Evolutionary conservation across 2,113 vertebrate genomes (phyloP), one percentile per base, ranked within the genome.

Genomic region (Poicephalus meyeri): DNA sequence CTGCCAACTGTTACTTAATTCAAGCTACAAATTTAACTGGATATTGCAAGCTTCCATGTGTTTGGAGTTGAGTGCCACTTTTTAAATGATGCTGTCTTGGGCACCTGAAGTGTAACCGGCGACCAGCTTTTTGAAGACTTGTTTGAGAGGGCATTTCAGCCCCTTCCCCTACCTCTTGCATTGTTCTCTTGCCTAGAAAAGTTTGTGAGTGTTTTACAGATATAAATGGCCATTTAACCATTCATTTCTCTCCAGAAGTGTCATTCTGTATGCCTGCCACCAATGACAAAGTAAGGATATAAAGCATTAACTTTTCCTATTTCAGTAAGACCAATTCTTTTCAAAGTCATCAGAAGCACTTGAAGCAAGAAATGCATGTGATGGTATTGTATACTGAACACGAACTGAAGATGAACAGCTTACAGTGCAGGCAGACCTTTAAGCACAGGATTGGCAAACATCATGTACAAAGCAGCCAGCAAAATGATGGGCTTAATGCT

Each of bases 321-420:
- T 31, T 39, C 20, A 80, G 18, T 24, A 73, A 91, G 80, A 50
- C 8, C 25, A 56, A 86, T 61, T 69, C 13, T 78, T 72, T 37
- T 83, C 52, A 19, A 88, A 93, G 71, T 42, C 0, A 0, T 56
- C 37, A 35, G 33, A 78, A 87, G 11, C 35, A 52, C 44, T 65
- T 80, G 21, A 77, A 60, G 64, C 26, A 78, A 86, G 46, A 89
- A 70, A 26, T 29, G 12, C 5, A 6, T 3, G 1, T 0, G 7
- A 14, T 33, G 20, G 24, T 46, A 39, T 77, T 0, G 0, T 35
- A 13, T 16, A 18, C 31, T 31, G 55, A 88, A 63, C 17, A 31
- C 0, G 3, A 71, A 13, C 8, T 56, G 53, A 58, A 83, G 37
- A 37, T 24, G 35, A 92, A 55, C 50, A 60, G 26, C 47, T 83